Evolutionary conservation across 2,888 invertebrate genomes (phyloP).

Genomic region (Diabrotica balteata): DNA sequence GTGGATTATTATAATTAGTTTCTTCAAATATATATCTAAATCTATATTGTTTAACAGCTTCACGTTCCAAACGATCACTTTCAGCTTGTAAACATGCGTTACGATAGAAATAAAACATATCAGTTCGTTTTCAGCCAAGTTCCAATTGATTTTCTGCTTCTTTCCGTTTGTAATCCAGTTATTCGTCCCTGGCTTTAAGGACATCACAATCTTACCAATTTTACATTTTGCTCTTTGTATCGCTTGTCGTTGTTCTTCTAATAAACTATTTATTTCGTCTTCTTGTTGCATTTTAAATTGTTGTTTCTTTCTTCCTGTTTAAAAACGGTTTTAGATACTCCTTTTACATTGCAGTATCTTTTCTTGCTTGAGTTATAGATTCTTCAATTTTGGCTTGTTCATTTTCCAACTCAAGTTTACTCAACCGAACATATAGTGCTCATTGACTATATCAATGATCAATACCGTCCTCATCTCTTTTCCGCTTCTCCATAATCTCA

Average conservation of each 20-base stretch:
- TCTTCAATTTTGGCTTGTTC: neutral
- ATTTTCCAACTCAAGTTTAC: too few species aligned
- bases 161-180: conserved; percentile 50
- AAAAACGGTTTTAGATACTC: conserved; percentile 52
- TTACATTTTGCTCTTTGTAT: conserved; percentile 52
- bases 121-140: conserved; percentile 54
- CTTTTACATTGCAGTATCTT: conserved; percentile 52
- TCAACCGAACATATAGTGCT: too few species aligned
- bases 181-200: conserved; percentile 52
- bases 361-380: conserved; percentile 37
- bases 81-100: conserved; percentile 53
- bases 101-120: too few species aligned
- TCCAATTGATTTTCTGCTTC: conserved; percentile 51
- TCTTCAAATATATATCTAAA: conserved; percentile 54
- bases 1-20: conserved; percentile 14
- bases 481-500: too few species aligned
- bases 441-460: too few species aligned
- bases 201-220: conserved; percentile 53
- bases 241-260: conserved; percentile 48
- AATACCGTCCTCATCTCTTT: too few species aligned
- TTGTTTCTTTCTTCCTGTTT: too few species aligned
- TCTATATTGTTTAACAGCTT: conserved; percentile 51
- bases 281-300: conserved; percentile 49
- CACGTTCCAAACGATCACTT: conserved; percentile 48
- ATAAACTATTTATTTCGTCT: conserved; percentile 48